Evolutionary conservation across 2,888 invertebrate species (phyloP).

Genomic region (Chalcosyrphus nemorum): DNA sequence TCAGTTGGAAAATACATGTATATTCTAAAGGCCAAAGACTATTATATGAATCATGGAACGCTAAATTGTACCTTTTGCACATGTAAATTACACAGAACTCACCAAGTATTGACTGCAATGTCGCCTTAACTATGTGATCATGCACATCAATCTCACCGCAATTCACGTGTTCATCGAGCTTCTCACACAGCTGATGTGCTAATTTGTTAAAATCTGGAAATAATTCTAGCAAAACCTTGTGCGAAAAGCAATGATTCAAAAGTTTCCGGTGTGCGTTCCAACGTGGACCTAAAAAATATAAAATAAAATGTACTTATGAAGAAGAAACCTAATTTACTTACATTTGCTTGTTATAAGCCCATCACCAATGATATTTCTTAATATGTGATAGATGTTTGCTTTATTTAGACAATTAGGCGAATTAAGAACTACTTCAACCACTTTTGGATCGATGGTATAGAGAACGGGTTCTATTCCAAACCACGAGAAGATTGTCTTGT

Average conservation of each 20-base stretch:
- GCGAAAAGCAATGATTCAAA: slow-evolving; percentile 21
- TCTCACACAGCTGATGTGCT: not conserved
- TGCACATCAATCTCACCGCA: slow-evolving; percentile 22
- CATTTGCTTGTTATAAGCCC: slow-evolving; percentile 10
- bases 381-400: not conserved
- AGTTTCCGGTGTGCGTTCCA: slow-evolving; percentile 44
- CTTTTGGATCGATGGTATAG: slow-evolving; percentile 46
- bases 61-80: too few relatives aligned
- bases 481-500: slow-evolving; percentile 7
- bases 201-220: slow-evolving; percentile 12
- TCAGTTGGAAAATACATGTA: too few relatives aligned
- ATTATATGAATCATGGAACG: too few relatives aligned
- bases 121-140: not conserved
- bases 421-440: slow-evolving; percentile 17
- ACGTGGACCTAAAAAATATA: slow-evolving; percentile 8
- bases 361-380: not conserved
- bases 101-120: slow-evolving; percentile 1
- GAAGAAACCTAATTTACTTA: too few relatives aligned
- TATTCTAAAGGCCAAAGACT: too few relatives aligned
- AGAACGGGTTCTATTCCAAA: not conserved
- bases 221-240: slow-evolving; percentile 1
- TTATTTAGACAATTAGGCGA: slow-evolving; percentile 35
- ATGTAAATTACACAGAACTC: too few relatives aligned
- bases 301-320: too few relatives aligned
- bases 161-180: not conserved